Evolutionary conservation across 2,888 invertebrate species (phyloP).

Genomic region (Andrena minutula): DNA sequence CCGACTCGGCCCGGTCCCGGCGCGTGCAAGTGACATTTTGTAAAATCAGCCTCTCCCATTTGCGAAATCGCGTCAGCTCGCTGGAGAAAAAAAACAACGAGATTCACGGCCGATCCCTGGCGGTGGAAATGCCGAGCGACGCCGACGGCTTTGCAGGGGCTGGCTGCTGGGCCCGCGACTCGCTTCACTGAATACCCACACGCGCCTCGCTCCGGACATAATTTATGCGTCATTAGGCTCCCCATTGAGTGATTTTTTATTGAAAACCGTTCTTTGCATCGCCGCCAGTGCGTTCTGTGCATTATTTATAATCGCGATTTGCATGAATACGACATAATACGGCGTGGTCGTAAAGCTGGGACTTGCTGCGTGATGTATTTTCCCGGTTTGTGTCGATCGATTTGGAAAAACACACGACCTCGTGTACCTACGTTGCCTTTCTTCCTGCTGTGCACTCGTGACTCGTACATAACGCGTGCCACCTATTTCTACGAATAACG

Average conservation of each 20-base stretch:
- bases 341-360: background rate
- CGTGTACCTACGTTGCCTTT: background rate
- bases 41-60: slow-evolving; percentile 49
- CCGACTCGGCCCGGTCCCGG: background rate
- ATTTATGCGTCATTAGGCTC: slow-evolving; percentile 50
- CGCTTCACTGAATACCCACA: slow-evolving; percentile 31
- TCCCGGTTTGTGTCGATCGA: background rate
- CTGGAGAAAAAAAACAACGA: background rate
- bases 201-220: slow-evolving; percentile 26
- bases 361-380: background rate
- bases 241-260: slow-evolving; percentile 36
- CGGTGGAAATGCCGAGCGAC: slow-evolving; percentile 9
- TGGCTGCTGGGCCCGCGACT: slow-evolving; percentile 11
- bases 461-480: background rate
- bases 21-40: slow-evolving; percentile 65
- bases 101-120: slow-evolving; percentile 2
- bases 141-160: slow-evolving; percentile 13
- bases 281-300: slow-evolving; percentile 2
- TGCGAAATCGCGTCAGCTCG: slow-evolving; percentile 38
- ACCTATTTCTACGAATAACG: background rate
- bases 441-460: background rate
- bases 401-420: background rate
- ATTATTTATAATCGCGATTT: slow-evolving; percentile 13
- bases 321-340: slow-evolving; percentile 4
- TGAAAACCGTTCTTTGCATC: slow-evolving; percentile 15